phyloP scores from a whole-genome alignment of 2,797 vertebrate species.

The Acestrorhynchus altus region DNA sequence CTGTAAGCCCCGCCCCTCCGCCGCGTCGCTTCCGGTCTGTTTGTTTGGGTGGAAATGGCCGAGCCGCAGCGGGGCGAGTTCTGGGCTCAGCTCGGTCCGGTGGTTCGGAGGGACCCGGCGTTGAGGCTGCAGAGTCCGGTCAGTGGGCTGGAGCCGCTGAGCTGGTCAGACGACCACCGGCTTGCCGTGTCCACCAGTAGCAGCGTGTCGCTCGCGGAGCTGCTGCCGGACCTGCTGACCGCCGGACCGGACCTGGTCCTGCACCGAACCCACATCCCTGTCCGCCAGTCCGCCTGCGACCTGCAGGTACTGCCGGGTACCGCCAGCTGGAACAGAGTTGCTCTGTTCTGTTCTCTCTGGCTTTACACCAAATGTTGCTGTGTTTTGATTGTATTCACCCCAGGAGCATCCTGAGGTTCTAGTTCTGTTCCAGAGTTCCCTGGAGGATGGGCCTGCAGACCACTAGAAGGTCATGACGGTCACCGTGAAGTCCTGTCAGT shows the following conservation, averaged over 20 bases:
- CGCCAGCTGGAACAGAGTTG: no score
- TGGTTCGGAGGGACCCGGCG: conserved; percentile 81
- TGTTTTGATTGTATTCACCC: no score
- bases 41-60: conserved; percentile 69
- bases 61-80: conserved; percentile 32
- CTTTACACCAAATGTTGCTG: no score
- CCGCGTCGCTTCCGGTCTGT: conserved; percentile 69
- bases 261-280: conserved; percentile 87
- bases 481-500: no score
- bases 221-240: conserved; percentile 86
- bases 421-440: no score
- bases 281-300: conserved; percentile 71
- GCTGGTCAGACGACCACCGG: conserved; percentile 93
- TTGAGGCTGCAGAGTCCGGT: conserved; percentile 82
- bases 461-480: no score
- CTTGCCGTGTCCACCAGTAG: conserved; percentile 85
- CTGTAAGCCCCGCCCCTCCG: conserved; percentile 50
- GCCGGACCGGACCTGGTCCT: conserved; percentile 84
- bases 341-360: no score
- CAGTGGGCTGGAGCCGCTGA: conserved; percentile 87
- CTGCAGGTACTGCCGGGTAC: conserved; percentile 78
- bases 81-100: conserved; percentile 63
- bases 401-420: no score
- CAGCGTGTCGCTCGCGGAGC: conserved; percentile 87
- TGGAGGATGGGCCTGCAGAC: no score